Base-by-base conservation (phyloP, 37 sponge, comb jelly and placozoan species). In the Spongilla lacustris region DNA sequence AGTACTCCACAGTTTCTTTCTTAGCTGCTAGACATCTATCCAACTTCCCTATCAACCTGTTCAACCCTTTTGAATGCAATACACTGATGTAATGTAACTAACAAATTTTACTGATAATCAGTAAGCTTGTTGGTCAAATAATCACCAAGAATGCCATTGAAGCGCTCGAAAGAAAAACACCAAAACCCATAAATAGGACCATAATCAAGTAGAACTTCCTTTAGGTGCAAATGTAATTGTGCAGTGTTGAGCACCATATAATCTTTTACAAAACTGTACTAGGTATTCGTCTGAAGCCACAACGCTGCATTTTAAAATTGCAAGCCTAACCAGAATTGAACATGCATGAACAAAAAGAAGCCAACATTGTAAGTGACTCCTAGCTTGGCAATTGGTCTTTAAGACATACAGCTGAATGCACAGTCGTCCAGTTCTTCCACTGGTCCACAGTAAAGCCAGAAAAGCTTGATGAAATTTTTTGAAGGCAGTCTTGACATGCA, bases 401-500 rank as follows among this genome's bases (percentile, higher is more conserved):
- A 27, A 80, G 34, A 24, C 24, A 35, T 23, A 75, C 23, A 35
- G 30, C 5, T 8, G 58, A 78, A n/a, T 24, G 41, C 6, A 32
- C 23, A 33, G 23, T 27, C 5, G 71, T 77, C 89, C 89, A 89
- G 46, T 36, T 76, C 22, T 36, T 41, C 84, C 89, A 89, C 68
- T 89, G 89, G 29, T 77, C 84, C n/a, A 84, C 84, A 5, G 79
- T 89, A 36, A 89, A 89, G 29, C 73, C 80, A 48, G 34, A 23
- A 74, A 46, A 46, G 46, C 46, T 46, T 46, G 34, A 23, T 31
- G 23, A 3, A 33, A 74, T n/a, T 8, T 32, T 74, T 33, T 33
- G 75, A 23, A 8, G 75, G 34, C 4, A 74, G 34, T 28, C 31
- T 23, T 8, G 6, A 35, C 25, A 35, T 17, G n/a, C 58, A 22